Base-by-base conservation (phyloP, 2,797 vertebrate species). In the Chelon labrosus region DNA sequence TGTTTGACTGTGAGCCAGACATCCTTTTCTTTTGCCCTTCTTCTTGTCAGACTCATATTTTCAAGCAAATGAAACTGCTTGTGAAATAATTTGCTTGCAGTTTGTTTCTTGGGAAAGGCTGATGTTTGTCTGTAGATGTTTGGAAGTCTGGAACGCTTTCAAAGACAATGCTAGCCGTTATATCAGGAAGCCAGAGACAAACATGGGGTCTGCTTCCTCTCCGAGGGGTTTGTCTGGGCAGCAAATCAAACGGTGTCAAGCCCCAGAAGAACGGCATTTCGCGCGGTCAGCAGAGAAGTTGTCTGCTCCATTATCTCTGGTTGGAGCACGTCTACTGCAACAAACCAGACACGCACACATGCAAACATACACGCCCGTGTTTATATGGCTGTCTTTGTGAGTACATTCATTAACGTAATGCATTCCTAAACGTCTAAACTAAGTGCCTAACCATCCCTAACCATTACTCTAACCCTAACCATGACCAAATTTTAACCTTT, bases 251-350 rank as follows among this genome's bases (percentile, higher is more conserved):
- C 66, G 0, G 51, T 17, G 64, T 16, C 22, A 31, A 60, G 67
- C 57, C 55, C 51, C 31, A 31, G 60, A 70, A 63, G 60, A 81
- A 64, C 47, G 65, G 68, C 62, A 51, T 89, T 89, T 76, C 84
- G 73, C 84, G 79, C 35, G 61, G 77, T 90, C 82, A 82, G 75
- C 82, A 68, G 64, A 77, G 54, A 77, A 81, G 83, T 70, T 59
- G 70, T 80, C 83, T 54, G 41, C 60, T 78, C 85, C 72, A 77
- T 90, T 86, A 81, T 84, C 73, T 75, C 19, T 10, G 46, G 59
- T 51, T 77, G 70, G 10, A 50, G 35, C 42, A 17, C 42, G 17
- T 17, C 42, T 17, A 44, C 46, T 9, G n/a, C 46, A 17, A 19
- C 10, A 0, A n/a, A 44, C 47, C 61, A 11, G 19, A 39, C 53